Evolutionary conservation across 2,797 vertebrate genomes (phyloP).

Genomic region (Antrozous pallidus): DNA sequence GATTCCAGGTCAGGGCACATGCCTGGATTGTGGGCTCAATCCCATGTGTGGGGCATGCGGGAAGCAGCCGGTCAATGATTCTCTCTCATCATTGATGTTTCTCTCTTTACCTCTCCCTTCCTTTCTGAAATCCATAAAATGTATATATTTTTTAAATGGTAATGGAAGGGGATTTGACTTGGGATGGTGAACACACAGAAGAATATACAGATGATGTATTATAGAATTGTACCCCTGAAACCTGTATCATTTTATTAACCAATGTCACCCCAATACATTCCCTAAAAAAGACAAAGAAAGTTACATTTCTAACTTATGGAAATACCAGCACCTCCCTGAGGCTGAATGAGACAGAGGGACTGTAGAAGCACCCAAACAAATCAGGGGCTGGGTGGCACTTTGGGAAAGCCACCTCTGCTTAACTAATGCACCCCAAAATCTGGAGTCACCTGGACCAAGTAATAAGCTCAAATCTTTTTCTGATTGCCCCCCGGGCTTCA

Average conservation of each 20-base stretch:
- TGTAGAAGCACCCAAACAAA: neutral
- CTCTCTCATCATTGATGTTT: no score
- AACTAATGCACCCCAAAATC: neutral
- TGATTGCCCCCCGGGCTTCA: neutral
- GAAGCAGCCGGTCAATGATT: no score
- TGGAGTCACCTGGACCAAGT: neutral
- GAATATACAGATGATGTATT: neutral
- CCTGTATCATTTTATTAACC: neutral
- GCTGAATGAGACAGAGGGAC: neutral
- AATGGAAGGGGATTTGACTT: neutral
- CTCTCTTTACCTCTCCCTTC: no score
- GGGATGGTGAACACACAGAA: neutral
- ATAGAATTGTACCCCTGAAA: neutral
- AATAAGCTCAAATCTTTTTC: neutral
- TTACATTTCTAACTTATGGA: neutral
- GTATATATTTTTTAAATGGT: no score
- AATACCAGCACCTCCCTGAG: neutral
- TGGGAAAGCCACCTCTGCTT: neutral
- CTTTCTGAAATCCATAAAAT: no score
- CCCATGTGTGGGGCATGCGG: no score
- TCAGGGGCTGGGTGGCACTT: neutral
- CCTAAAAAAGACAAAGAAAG: neutral
- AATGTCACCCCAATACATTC: neutral
- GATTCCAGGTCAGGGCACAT: no score
- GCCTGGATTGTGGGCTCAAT: accelerated